These are phyloP conservation scores for Hesperophylax magnus DNA, from an alignment of 1,140 invertebrate species.

Conservation along the genomic window DNA sequence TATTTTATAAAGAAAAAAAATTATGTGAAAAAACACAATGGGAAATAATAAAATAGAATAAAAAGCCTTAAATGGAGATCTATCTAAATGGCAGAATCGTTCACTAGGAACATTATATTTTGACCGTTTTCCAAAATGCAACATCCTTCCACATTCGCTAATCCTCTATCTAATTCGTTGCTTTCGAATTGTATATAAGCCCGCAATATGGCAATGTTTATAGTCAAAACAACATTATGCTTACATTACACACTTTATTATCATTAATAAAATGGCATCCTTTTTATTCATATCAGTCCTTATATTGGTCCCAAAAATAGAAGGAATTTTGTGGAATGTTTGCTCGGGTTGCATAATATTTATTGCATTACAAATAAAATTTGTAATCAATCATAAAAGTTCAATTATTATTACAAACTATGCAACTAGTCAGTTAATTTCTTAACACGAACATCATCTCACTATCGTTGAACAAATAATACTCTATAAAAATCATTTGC, in stretches of 20 bases:
- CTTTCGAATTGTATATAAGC: constrained; percentile 16
- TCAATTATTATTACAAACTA: no score
- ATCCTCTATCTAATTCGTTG: constrained; percentile 24
- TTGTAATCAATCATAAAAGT: no score
- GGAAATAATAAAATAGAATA: constrained; percentile 34
- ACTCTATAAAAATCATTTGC: no score
- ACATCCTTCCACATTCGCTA: constrained; percentile 32
- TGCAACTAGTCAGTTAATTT: no score
- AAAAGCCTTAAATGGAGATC: constrained; percentile 55
- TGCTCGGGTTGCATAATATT: no score
- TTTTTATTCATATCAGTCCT: constrained; percentile 29
- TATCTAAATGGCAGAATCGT: constrained; percentile 56
- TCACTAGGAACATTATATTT: constrained; percentile 46
- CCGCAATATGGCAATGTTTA: not conserved
- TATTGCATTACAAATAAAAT: not conserved
- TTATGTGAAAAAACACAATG: not conserved
- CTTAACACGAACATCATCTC: no score
- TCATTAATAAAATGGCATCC: constrained; percentile 38
- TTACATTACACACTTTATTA: constrained; percentile 28
- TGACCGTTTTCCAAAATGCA: constrained; percentile 28
- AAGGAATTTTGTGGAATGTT: no score
- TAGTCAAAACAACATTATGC: constrained; percentile 8
- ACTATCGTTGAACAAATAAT: no score
- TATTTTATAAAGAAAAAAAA: not conserved
- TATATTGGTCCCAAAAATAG: constrained; percentile 31